A percentile compares a stretch with the other conserved stretches of the same genome.
Evolutionary conservation across 2,888 invertebrate genomes (phyloP).

Genomic region (Chrysolina oricalcia): DNA sequence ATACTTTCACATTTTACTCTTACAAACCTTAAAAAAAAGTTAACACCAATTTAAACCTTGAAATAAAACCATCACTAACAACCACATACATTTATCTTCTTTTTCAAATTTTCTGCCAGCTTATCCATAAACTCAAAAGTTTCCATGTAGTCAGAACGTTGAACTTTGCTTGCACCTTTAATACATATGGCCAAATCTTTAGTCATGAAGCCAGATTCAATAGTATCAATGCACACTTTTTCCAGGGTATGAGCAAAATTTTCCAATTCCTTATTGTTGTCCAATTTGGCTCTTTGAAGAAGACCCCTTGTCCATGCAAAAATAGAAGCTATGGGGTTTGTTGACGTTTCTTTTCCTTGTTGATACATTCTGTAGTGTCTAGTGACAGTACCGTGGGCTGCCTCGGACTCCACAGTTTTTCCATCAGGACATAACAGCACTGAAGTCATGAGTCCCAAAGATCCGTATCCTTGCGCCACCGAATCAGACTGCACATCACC

Average conservation of each 20-base stretch:
- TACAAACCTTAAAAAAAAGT: slow-evolving; percentile 23
- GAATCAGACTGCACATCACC: slow-evolving; percentile 99
- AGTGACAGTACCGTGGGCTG: slow-evolving; percentile 92
- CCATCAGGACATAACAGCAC: slow-evolving; percentile 98
- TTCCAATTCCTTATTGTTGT: slow-evolving; percentile 84
- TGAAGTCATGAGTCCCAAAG: slow-evolving; percentile 98
- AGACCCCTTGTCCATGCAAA: slow-evolving; percentile 95
- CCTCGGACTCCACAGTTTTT: slow-evolving; percentile 97
- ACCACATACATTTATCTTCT: slow-evolving; percentile 63
- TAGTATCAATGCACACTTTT: slow-evolving; percentile 93
- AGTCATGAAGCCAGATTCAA: slow-evolving; percentile 96
- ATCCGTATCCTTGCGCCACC: slow-evolving; percentile 93
- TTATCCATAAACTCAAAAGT: slow-evolving; percentile 98
- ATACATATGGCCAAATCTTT: slow-evolving; percentile 99
- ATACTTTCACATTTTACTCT: slow-evolving; percentile 25
- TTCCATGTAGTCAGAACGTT: slow-evolving; percentile 90
- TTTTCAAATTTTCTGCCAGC: slow-evolving; percentile 89
- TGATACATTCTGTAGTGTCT: slow-evolving; percentile 80
- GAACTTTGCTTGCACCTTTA: slow-evolving; percentile 89
- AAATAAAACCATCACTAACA: slow-evolving; percentile 2
- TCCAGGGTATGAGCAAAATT: slow-evolving; percentile 92
- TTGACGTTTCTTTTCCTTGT: slow-evolving; percentile 98
- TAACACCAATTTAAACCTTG: not conserved
- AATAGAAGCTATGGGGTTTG: slow-evolving; percentile 98
- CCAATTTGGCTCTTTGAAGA: slow-evolving; percentile 94